Percentiles rank a stretch among this genome's conserved stretches.
Evolutionary conservation across 1,140 invertebrate species (phyloP).

Genomic region (Drosophila nannoptera): DNA sequence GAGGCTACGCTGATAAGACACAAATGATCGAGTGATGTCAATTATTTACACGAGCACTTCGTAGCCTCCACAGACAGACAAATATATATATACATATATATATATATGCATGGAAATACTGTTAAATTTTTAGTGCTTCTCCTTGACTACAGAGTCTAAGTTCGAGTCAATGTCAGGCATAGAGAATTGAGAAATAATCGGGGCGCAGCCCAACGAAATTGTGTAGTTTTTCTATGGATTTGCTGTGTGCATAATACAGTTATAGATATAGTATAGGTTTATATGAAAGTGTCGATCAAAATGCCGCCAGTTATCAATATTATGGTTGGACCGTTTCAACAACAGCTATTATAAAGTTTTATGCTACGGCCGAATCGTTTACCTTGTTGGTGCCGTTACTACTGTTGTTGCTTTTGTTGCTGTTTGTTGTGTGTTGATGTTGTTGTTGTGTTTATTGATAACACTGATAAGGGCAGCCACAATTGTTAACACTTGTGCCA

Average conservation of each 20-base stretch:
- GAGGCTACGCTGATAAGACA: conserved; percentile 10
- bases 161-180: conserved; percentile 15
- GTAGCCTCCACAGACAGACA: neutral
- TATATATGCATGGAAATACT: neutral
- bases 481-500: conserved; percentile 36
- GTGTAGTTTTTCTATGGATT: conserved; percentile 1
- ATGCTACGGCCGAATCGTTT: conserved; percentile 12
- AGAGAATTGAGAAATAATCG: neutral
- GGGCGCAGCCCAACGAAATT: neutral
- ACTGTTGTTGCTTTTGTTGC: no score
- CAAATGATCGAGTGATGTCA: conserved; percentile 39
- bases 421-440: no score
- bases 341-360: conserved; percentile 16
- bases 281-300: neutral
- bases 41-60: conserved; percentile 29
- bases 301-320: neutral
- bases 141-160: conserved; percentile 9
- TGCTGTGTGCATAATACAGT: neutral
- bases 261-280: neutral
- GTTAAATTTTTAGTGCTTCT: conserved; percentile 15
- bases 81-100: conserved; percentile 2
- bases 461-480: conserved; percentile 22
- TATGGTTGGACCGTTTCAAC: conserved; percentile 8
- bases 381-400: no score
- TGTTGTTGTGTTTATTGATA: conserved; percentile 30